Percentiles rank a stretch among this genome's conserved stretches.
These are phyloP conservation scores for Lordiphosa clarofinis DNA, from an alignment of 1,140 invertebrate species.

Conservation along the genomic window DNA sequence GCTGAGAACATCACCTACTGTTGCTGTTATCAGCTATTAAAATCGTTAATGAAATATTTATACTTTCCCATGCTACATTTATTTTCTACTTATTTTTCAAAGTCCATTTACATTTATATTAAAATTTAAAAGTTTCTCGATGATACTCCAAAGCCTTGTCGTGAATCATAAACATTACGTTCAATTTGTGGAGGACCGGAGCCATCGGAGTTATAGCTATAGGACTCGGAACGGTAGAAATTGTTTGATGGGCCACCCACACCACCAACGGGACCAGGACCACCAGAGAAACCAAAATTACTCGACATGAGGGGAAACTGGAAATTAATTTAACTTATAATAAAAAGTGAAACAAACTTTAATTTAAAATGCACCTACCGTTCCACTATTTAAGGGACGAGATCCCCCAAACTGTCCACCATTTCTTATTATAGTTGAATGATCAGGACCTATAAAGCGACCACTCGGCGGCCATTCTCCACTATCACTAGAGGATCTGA, in stretches of 20 bases:
- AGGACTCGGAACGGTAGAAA: conserved; percentile 48
- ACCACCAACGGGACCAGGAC: conserved; percentile 1
- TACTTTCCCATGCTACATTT: too few relatives aligned
- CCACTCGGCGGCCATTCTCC: too few relatives aligned
- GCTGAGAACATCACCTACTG: too few relatives aligned
- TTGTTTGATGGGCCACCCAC: conserved; percentile 22
- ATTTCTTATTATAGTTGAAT: neutral
- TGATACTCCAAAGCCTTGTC: conserved; percentile 25
- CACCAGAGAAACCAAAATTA: neutral
- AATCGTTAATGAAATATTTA: too few relatives aligned
- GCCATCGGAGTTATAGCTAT: conserved; percentile 45
- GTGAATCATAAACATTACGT: conserved; percentile 42
- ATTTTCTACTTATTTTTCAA: too few relatives aligned
- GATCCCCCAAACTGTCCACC: neutral
- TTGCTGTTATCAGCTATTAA: too few relatives aligned
- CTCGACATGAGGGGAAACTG: conserved; percentile 5
- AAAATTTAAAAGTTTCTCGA: conserved; percentile 27
- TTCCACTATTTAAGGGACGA: neutral
- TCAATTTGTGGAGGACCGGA: conserved; percentile 40
- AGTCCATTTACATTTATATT: too few relatives aligned
- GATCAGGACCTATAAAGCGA: too few relatives aligned
- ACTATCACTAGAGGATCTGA: too few relatives aligned
- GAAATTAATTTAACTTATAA: neutral
- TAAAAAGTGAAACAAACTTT: neutral
- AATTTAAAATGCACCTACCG: neutral